These are phyloP conservation scores for Delphinus delphis DNA, from an alignment of 2,113 vertebrate species.

Conservation along the genomic window DNA sequence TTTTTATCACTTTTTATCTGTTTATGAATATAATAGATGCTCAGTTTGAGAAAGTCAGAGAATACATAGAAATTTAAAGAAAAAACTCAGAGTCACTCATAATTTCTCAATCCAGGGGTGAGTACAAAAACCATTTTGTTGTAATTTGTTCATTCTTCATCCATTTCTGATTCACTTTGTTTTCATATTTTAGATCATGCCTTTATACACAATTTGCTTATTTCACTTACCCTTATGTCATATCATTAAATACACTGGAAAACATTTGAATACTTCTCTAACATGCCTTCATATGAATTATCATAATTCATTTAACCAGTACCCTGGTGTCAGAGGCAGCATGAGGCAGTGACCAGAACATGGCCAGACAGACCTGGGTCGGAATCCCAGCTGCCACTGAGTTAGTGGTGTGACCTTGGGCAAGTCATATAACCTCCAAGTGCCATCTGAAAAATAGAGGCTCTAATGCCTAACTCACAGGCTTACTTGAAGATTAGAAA, in stretches of 20 bases:
- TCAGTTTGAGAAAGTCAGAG: background rate
- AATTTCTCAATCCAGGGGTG: background rate
- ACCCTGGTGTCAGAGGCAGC: background rate
- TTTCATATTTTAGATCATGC: background rate
- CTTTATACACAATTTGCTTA: background rate
- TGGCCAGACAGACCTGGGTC: background rate
- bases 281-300: background rate
- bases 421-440: background rate
- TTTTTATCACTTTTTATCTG: background rate
- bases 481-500: constrained; percentile 25
- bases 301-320: background rate
- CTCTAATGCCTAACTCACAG: background rate
- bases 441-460: background rate
- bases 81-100: background rate
- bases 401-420: background rate
- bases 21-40: background rate
- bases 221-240: background rate
- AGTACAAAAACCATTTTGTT: background rate
- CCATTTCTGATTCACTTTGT: background rate
- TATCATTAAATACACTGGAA: background rate
- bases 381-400: background rate
- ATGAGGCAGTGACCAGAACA: background rate
- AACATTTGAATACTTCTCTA: background rate
- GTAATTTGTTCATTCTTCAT: background rate
- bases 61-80: constrained; percentile 11